Conservation (phyloP, 1,140 invertebrate species). For the Protaetia brevitarsis region DNA sequence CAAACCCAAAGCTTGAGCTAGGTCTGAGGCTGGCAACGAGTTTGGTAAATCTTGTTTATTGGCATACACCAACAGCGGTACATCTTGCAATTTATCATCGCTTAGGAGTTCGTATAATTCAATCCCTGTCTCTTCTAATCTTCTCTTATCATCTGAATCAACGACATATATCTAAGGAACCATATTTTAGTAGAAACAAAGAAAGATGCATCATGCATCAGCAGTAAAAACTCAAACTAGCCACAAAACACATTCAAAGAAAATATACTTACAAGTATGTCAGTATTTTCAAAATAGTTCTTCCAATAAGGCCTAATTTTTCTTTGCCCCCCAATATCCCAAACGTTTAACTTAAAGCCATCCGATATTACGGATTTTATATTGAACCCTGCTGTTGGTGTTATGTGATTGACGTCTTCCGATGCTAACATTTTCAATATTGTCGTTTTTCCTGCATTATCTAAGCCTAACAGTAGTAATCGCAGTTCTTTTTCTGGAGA, state of each 20-base stretch:
- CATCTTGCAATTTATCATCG: conserved; percentile 87
- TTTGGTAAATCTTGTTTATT: conserved; percentile 97
- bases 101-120: conserved; percentile 89
- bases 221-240: too few relatives aligned
- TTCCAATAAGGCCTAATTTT: conserved; percentile 99
- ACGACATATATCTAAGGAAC: conserved; percentile 99
- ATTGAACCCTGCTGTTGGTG: conserved; percentile 99
- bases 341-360: conserved; percentile 97
- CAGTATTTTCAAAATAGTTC: conserved; percentile 99
- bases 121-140: conserved; percentile 91
- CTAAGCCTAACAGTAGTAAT: conserved; percentile 89
- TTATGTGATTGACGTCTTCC: conserved; percentile 95
- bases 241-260: too few relatives aligned
- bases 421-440: conserved; percentile 93
- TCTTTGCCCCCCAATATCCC: conserved; percentile 98
- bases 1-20: conserved; percentile 84
- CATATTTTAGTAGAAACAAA: too few relatives aligned
- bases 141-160: conserved; percentile 90
- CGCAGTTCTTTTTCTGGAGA: conserved; percentile 88
- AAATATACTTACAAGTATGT: conserved; percentile 79
- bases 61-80: conserved; percentile 89
- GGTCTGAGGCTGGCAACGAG: conserved; percentile 83
- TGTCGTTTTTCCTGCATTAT: conserved; percentile 99
- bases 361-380: conserved; percentile 97
- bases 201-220: too few relatives aligned